Percentiles rank a stretch among this genome's conserved stretches.
Conservation (phyloP, 2,797 vertebrate species). For the Diceros bicornis region DNA sequence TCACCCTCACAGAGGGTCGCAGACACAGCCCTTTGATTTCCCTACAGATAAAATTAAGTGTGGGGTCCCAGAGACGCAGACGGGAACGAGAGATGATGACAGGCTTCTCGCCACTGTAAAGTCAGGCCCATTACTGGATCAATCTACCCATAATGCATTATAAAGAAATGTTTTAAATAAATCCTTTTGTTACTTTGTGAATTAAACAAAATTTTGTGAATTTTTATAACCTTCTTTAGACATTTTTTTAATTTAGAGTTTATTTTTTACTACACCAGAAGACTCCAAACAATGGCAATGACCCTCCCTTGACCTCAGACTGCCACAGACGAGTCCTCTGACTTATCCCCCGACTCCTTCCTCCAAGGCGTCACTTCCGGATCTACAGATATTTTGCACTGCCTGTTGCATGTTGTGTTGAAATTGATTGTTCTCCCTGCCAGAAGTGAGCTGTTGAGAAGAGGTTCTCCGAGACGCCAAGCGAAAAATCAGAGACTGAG, state of each 20-base stretch:
- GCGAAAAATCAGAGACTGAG: not conserved
- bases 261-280: not conserved
- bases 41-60: not conserved
- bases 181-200: constrained; percentile 27
- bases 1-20: not conserved
- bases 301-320: not conserved
- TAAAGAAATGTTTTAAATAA: not conserved
- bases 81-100: not conserved
- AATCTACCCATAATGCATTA: not conserved
- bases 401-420: not conserved
- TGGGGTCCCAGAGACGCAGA: not conserved
- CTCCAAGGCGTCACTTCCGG: not conserved
- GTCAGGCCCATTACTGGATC: not conserved
- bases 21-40: not conserved
- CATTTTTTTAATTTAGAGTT: not conserved
- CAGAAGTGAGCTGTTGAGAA: not conserved
- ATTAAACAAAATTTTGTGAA: not conserved
- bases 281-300: not conserved
- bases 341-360: not conserved
- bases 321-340: not conserved
- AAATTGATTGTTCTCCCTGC: not conserved
- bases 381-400: too few species aligned
- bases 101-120: not conserved
- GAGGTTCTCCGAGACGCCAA: not conserved
- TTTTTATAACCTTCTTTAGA: not conserved